Conservation (phyloP, 2,113 vertebrate species). For the Dicerorhinus sumatrensis region DNA sequence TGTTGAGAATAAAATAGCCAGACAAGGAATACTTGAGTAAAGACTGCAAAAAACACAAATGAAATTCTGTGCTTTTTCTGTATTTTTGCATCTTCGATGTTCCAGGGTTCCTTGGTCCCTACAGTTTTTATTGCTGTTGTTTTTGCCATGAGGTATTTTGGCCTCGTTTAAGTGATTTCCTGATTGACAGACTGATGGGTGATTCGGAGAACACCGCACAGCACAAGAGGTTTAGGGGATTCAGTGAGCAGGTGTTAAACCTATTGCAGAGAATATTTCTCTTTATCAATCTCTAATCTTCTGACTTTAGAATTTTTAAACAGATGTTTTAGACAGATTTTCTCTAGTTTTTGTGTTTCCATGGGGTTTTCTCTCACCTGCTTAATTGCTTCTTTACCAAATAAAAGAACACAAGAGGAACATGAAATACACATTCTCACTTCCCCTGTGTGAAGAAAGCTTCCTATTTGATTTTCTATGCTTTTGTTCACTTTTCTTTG, state of each 20-base stretch:
- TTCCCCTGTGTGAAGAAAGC: slow-evolving; percentile 42
- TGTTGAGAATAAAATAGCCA: slow-evolving; percentile 31
- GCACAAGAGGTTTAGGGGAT: not conserved
- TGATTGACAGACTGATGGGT: slow-evolving; percentile 54
- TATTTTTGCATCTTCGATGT: not conserved
- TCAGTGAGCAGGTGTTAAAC: slow-evolving; percentile 62
- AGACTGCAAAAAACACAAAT: not conserved
- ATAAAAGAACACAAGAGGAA: slow-evolving; percentile 25
- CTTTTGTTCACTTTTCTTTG: slow-evolving; percentile 32
- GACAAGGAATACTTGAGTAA: not conserved
- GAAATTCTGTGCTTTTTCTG: not conserved
- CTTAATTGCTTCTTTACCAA: slow-evolving; percentile 62
- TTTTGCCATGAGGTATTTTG: slow-evolving; percentile 5
- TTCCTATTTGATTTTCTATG: slow-evolving; percentile 2
- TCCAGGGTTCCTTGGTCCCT: not conserved
- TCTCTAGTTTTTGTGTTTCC: slow-evolving; percentile 36
- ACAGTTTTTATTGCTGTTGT: not conserved
- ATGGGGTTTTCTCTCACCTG: slow-evolving; percentile 66
- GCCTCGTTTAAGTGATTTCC: slow-evolving; percentile 53
- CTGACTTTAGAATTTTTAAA: slow-evolving; percentile 63
- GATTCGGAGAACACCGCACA: not conserved
- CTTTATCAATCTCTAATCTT: slow-evolving; percentile 59
- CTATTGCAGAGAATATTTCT: slow-evolving; percentile 35
- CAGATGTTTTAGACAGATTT: slow-evolving; percentile 73
- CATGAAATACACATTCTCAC: not conserved